Evolutionary conservation across 2,113 vertebrate genomes (phyloP).

Genomic region (Ceratotherium simum): DNA sequence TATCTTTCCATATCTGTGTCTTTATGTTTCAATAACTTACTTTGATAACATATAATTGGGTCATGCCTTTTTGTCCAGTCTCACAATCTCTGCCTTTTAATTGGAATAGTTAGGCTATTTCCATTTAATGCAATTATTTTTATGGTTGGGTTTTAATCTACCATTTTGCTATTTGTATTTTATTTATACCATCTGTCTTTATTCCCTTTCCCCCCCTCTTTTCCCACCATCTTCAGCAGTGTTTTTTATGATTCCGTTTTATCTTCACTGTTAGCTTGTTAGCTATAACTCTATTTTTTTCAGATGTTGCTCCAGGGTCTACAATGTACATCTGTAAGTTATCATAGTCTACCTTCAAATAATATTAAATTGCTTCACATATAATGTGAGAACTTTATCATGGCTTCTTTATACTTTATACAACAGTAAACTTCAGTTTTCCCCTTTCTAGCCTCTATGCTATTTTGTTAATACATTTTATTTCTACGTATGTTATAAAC

Average conservation of each 20-base stretch:
- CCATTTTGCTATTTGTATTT: neutral
- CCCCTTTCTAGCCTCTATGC: neutral
- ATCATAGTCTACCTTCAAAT: neutral
- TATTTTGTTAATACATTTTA: constrained; percentile 15
- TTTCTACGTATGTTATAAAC: neutral
- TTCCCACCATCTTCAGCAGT: neutral
- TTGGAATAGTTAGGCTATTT: neutral
- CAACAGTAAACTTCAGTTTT: neutral
- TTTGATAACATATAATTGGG: neutral
- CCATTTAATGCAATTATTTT: neutral
- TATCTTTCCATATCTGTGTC: neutral
- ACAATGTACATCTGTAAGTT: neutral
- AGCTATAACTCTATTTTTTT: neutral
- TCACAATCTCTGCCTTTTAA: neutral
- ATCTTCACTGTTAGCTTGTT: constrained; percentile 21
- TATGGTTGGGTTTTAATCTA: neutral
- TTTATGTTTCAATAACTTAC: neutral
- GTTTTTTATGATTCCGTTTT: neutral
- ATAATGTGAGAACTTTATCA: neutral
- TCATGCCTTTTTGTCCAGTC: neutral
- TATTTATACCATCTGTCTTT: neutral
- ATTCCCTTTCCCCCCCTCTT: neutral
- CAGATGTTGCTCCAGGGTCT: neutral
- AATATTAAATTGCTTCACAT: neutral
- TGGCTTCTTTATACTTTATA: neutral